Evolutionary conservation across 2,113 vertebrate species (phyloP), one percentile per base, ranked within the genome.

Genomic region (Tetrao urogallus): DNA sequence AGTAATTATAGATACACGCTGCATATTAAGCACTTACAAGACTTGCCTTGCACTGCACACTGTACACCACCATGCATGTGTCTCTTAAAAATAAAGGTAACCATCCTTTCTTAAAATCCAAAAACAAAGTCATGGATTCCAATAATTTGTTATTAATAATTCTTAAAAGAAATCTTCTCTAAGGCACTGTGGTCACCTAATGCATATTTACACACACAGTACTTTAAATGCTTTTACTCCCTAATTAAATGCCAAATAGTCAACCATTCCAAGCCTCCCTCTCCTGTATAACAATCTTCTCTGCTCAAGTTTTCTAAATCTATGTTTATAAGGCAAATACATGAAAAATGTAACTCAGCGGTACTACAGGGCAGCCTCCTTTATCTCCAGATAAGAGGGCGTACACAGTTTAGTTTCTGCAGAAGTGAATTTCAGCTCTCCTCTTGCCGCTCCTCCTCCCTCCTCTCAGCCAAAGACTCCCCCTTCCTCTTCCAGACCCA

Each of bases 21-120:
- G 40, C 3, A 48, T 86, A 47, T 58, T 30, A 67, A 38, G 47
- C 71, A 61, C 16, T 86, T 80, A n/a, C 54, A 54, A 66, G 89
- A 80, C 6, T 15, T 76, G 3, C 13, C 21, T 6, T 8, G 36
- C 47, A 50, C 10, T 20, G 52, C 8, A 5, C 27, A 54, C 52
- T 9, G 1, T 11, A 72, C 0, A 0, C 1, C 0, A 77, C 6
- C 30, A 47, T 8, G 64, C 2, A 19, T 0, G 0, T 1, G 32
- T 11, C 5, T 82, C 14, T 67, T 74, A 50, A 58, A 82, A 86
- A 48, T 6, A 73, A 15, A 63, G 2, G 4, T 52, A 80, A 64
- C 3, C 34, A 76, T 56, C 27, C 63, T 83, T 13, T 25, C 21
- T 52, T 38, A 83, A 83, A 80, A 4, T 2, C 4, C 8, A 1